These are phyloP conservation scores for Smithornis capensis DNA, from an alignment of 2,113 vertebrate genomes.

Conservation along the genomic window DNA sequence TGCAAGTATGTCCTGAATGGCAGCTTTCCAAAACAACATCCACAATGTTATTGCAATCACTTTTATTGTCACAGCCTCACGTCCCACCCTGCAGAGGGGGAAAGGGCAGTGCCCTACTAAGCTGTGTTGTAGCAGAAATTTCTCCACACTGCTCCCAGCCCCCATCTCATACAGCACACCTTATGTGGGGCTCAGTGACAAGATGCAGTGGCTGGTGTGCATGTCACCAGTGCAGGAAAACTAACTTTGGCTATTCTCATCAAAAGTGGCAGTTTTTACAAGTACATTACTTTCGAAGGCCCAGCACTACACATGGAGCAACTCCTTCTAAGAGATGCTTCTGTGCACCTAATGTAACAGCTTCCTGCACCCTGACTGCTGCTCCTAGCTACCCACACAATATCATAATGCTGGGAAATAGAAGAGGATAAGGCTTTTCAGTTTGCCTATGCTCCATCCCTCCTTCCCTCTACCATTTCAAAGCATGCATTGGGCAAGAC, in stretches of 20 bases:
- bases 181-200: accelerated
- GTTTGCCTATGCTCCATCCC: background rate
- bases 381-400: background rate
- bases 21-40: background rate
- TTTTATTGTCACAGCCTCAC: background rate
- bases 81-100: background rate
- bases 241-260: background rate
- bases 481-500: background rate
- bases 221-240: background rate
- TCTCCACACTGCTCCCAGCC: accelerated
- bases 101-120: background rate
- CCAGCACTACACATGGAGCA: background rate
- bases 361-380: background rate
- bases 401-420: background rate
- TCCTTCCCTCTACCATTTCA: background rate
- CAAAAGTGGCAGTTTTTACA: background rate
- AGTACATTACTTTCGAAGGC: background rate
- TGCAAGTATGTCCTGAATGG: background rate
- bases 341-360: background rate
- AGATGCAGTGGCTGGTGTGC: accelerated
- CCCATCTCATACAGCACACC: background rate
- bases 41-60: background rate
- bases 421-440: background rate
- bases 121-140: background rate
- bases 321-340: background rate